Conservation (phyloP, 2,888 invertebrate species). For the Andrena dorsata region DNA sequence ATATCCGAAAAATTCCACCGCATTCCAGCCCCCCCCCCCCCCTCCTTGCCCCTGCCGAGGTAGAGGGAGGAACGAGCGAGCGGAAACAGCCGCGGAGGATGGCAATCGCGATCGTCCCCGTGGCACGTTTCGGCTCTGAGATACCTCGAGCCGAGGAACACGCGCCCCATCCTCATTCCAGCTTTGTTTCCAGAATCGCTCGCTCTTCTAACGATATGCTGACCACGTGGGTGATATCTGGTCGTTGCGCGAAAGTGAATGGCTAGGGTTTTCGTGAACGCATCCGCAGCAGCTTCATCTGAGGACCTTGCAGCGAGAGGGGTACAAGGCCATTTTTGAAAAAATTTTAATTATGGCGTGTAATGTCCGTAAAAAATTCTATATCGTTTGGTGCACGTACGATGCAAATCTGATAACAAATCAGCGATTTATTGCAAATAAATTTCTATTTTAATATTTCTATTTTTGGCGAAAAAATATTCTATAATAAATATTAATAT, state of each 20-base stretch:
- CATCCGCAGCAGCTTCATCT: too few species aligned
- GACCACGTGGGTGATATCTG: background rate
- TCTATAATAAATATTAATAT: too few species aligned
- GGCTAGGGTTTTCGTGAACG: too few species aligned
- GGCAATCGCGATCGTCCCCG: conserved; percentile 40
- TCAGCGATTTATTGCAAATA: too few species aligned
- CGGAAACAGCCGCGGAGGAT: conserved; percentile 13
- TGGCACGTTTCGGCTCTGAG: conserved; percentile 34
- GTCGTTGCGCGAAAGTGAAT: background rate
- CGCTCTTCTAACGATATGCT: background rate
- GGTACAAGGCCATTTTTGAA: too few species aligned
- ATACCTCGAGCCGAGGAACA: conserved; percentile 1
- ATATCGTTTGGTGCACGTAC: too few species aligned
- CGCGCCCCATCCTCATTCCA: background rate
- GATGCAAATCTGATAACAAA: too few species aligned
- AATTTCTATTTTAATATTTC: too few species aligned
- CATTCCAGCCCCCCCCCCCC: conserved; percentile 20
- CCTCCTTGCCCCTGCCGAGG: background rate
- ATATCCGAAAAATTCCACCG: conserved; percentile 52
- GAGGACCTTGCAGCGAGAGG: too few species aligned
- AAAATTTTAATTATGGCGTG: too few species aligned
- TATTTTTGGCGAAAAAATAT: too few species aligned
- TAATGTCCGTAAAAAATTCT: too few species aligned
- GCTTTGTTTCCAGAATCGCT: conserved; percentile 1
- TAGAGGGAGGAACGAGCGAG: conserved; percentile 6